Evolutionary conservation across 2,888 invertebrate genomes (phyloP).

Genomic region (Emmelina monodactyla): DNA sequence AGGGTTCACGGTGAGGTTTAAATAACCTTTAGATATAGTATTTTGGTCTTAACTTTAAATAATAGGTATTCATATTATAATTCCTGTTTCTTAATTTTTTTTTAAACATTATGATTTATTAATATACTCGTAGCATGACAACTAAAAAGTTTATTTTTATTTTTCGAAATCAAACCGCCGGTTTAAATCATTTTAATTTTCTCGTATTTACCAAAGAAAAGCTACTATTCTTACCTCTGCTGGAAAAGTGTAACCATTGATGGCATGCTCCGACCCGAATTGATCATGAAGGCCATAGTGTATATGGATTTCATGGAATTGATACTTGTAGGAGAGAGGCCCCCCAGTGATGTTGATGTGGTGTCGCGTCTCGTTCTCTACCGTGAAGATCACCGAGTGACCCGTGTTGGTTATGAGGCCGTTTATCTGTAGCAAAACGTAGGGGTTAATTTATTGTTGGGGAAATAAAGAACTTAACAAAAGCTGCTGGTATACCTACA

Average conservation of each 20-base stretch:
- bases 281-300: slow-evolving; percentile 93
- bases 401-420: slow-evolving; percentile 93
- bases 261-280: slow-evolving; percentile 95
- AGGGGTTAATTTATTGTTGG: neutral
- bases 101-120: no score
- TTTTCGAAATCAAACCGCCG: no score
- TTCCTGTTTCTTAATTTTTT: no score
- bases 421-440: slow-evolving; percentile 75
- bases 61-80: no score
- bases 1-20: no score
- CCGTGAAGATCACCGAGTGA: slow-evolving; percentile 91
- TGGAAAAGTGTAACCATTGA: slow-evolving; percentile 95
- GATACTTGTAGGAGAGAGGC: slow-evolving; percentile 94
- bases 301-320: slow-evolving; percentile 93
- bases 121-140: no score
- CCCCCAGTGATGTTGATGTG: slow-evolving; percentile 96
- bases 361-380: slow-evolving; percentile 83
- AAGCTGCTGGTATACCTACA: no score
- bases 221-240: slow-evolving; percentile 84
- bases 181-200: no score
- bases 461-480: neutral
- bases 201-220: no score
- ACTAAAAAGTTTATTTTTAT: slow-evolving; percentile 7
- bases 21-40: no score
- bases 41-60: no score